Percentiles rank a stretch among this genome's conserved stretches.
Conservation (phyloP, 2,888 invertebrate genomes). For the Linnaemya tessellans region DNA sequence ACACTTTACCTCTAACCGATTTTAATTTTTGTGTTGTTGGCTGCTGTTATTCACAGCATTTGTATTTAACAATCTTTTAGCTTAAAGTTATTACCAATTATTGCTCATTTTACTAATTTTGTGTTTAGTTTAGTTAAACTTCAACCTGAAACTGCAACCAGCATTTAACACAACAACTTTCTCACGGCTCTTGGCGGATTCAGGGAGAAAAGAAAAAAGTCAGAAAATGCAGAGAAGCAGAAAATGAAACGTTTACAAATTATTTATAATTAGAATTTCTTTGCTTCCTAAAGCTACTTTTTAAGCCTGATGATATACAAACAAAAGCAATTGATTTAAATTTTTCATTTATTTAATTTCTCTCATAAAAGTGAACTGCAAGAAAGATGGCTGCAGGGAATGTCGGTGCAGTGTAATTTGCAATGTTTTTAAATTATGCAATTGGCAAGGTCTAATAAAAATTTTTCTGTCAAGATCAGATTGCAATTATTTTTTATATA, state of each 20-base stretch:
- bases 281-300: slow-evolving; percentile 44
- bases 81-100: slow-evolving; percentile 64
- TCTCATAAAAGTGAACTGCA: slow-evolving; percentile 11
- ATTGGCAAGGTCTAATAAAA: not conserved
- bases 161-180: slow-evolving; percentile 56
- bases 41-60: slow-evolving; percentile 14
- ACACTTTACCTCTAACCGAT: slow-evolving; percentile 34
- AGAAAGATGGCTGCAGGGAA: not conserved
- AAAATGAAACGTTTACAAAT: slow-evolving; percentile 28
- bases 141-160: slow-evolving; percentile 37
- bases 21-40: slow-evolving; percentile 16
- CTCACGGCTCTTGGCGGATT: slow-evolving; percentile 59
- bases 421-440: slow-evolving; percentile 1
- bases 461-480: not conserved
- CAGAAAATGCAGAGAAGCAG: not conserved
- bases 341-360: slow-evolving; percentile 19
- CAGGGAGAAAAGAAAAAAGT: slow-evolving; percentile 10
- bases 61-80: slow-evolving; percentile 50
- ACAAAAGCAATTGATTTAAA: slow-evolving; percentile 44
- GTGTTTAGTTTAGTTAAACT: slow-evolving; percentile 56
- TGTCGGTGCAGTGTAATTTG: slow-evolving; percentile 6
- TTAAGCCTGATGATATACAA: slow-evolving; percentile 9
- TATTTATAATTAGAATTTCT: slow-evolving; percentile 60
- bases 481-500: not conserved
- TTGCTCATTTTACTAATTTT: slow-evolving; percentile 67